These are phyloP conservation scores for Aspidoscelis tigris DNA, from an alignment of 2,113 vertebrate genomes.

Conservation along the genomic window DNA sequence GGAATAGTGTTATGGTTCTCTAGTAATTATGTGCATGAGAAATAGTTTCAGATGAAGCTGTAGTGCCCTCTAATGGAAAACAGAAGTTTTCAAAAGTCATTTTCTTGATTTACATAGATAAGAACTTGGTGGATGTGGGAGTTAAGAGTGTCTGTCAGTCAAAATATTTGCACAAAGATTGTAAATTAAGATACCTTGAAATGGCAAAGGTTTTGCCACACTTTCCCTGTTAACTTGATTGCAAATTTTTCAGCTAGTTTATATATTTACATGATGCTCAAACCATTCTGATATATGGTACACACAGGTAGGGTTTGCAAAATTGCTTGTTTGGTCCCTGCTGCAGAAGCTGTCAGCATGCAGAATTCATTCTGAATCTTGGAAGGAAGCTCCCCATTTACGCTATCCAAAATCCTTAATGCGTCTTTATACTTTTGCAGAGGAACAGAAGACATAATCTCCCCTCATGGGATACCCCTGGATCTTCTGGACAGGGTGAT, in stretches of 20 bases:
- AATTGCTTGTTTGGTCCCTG: neutral
- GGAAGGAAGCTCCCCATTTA: neutral
- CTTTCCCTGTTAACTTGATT: neutral
- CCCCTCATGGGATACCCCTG: slow-evolving; percentile 94
- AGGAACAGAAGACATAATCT: slow-evolving; percentile 93
- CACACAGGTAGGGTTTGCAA: neutral
- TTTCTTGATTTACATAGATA: slow-evolving; percentile 1
- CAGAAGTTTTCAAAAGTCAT: slow-evolving; percentile 1
- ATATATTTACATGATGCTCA: neutral
- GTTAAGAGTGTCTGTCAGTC: neutral
- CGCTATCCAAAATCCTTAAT: neutral
- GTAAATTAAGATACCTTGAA: slow-evolving; percentile 5
- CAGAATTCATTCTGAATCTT: neutral
- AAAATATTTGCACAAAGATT: slow-evolving; percentile 8
- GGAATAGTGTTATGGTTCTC: slow-evolving; percentile 1
- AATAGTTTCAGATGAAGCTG: slow-evolving; percentile 24
- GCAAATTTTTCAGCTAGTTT: neutral
- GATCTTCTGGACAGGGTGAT: slow-evolving; percentile 95
- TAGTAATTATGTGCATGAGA: neutral
- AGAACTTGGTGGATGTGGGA: neutral
- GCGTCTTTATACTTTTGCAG: slow-evolving; percentile 68
- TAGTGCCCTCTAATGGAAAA: slow-evolving; percentile 20
- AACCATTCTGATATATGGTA: neutral
- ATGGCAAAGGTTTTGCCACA: neutral
- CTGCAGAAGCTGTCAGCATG: neutral